A percentile compares a stretch with the other conserved stretches of the same genome.
These are phyloP conservation scores for Lutraria lutraria DNA, from an alignment of 2,888 invertebrate species.

Conservation along the genomic window DNA sequence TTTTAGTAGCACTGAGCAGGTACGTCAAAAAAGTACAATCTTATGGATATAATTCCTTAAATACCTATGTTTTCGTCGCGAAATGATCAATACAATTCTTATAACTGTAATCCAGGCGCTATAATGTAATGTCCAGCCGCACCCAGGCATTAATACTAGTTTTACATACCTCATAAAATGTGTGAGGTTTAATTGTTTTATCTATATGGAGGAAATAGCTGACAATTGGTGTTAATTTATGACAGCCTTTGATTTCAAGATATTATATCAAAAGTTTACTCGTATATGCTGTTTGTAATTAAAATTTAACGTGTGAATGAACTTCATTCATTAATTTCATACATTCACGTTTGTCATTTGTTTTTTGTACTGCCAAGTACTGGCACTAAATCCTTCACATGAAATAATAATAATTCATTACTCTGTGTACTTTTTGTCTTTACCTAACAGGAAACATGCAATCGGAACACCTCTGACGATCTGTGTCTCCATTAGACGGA, in stretches of 20 bases:
- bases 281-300: background rate
- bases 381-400: too few relatives aligned
- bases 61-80: too few relatives aligned
- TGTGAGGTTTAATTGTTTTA: background rate
- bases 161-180: background rate
- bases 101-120: background rate
- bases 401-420: too few relatives aligned
- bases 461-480: too few relatives aligned
- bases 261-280: background rate
- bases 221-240: constrained; percentile 18
- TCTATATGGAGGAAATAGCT: constrained; percentile 6
- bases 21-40: too few relatives aligned
- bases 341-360: background rate
- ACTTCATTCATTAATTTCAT: background rate
- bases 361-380: too few relatives aligned
- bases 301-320: background rate
- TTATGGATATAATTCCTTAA: too few relatives aligned
- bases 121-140: background rate
- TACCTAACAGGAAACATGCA: too few relatives aligned
- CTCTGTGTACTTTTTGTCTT: too few relatives aligned
- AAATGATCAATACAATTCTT: background rate
- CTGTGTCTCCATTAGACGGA: too few relatives aligned
- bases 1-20: too few relatives aligned
- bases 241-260: constrained; percentile 20
- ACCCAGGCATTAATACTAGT: background rate